Percentiles rank a stretch among this genome's conserved stretches.
phyloP scores from a whole-genome alignment of 1,140 invertebrate species.

The Globodera rostochiensis region DNA sequence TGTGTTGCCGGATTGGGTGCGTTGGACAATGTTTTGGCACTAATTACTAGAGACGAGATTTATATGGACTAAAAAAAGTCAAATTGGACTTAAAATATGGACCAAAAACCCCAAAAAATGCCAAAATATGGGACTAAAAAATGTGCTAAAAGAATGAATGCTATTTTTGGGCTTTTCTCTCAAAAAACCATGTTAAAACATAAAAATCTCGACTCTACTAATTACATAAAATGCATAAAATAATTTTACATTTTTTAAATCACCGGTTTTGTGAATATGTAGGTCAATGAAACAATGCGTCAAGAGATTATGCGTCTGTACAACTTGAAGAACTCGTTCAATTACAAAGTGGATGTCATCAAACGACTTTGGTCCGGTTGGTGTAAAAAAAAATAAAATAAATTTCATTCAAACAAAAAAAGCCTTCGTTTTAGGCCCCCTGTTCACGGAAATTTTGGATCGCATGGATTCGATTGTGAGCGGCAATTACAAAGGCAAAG shows the following conservation, averaged over 20 bases:
- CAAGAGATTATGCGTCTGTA: constrained; percentile 11
- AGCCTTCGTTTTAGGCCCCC: neutral
- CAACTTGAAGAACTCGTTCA: constrained; percentile 15
- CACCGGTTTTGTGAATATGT: neutral
- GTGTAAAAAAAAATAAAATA: neutral
- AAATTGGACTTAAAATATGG: no score
- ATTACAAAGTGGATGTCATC: constrained; percentile 1
- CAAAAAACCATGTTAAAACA: no score
- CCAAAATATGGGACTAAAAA: no score
- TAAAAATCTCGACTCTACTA: no score
- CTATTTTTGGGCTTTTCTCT: no score
- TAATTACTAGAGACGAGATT: no score
- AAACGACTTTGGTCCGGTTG: neutral
- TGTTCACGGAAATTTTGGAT: constrained; percentile 21
- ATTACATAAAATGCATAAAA: no score
- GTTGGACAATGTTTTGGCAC: no score
- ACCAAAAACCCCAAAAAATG: no score
- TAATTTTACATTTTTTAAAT: neutral
- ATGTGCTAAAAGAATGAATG: no score
- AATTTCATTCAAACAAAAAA: neutral
- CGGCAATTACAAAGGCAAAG: neutral
- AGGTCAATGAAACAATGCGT: constrained; percentile 15
- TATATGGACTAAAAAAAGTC: no score
- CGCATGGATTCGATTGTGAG: constrained; percentile 13
- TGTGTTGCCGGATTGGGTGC: constrained; percentile 10